A percentile compares a stretch with the other conserved stretches of the same genome.
phyloP scores from a whole-genome alignment of 1,140 invertebrate genomes.

The Papilio helenus region DNA sequence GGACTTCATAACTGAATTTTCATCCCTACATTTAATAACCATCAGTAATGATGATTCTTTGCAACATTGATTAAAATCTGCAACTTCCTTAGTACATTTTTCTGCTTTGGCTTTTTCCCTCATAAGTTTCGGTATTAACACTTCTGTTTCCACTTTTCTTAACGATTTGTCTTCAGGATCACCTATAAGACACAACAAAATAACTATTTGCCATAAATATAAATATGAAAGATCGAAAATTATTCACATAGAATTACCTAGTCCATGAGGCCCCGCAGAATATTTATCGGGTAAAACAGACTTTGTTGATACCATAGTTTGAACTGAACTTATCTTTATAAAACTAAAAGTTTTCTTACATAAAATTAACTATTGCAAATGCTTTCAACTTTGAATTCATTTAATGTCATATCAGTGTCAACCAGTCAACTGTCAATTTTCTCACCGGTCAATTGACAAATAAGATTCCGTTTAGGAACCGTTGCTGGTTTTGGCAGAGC shows the following conservation, averaged over 20 bases:
- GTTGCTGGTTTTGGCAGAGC: not conserved
- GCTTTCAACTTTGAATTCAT: not conserved
- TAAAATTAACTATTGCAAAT: not conserved
- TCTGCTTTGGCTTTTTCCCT: conserved; percentile 89
- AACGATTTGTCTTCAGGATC: conserved; percentile 92
- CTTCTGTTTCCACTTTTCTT: conserved; percentile 92
- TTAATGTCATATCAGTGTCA: not conserved
- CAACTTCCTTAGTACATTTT: conserved; percentile 89
- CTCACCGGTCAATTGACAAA: not conserved
- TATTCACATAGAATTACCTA: conserved; percentile 84
- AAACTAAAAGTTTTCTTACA: not conserved
- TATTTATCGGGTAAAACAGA: conserved; percentile 71
- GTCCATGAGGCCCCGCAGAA: conserved; percentile 82
- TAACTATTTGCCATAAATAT: conserved; percentile 34
- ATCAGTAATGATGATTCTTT: conserved; percentile 87
- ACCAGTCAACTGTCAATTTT: not conserved
- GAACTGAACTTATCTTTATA: not conserved
- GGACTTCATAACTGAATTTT: conserved; percentile 87
- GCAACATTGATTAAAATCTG: conserved; percentile 90
- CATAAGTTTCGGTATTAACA: conserved; percentile 93
- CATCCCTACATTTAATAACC: conserved; percentile 88
- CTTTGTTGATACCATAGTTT: conserved; percentile 40
- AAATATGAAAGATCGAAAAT: conserved; percentile 24
- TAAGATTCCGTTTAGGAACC: not conserved
- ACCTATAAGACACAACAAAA: conserved; percentile 83